phyloP scores from a whole-genome alignment of 64 coral and sea anemone genomes.

The Acropora tenuis region DNA sequence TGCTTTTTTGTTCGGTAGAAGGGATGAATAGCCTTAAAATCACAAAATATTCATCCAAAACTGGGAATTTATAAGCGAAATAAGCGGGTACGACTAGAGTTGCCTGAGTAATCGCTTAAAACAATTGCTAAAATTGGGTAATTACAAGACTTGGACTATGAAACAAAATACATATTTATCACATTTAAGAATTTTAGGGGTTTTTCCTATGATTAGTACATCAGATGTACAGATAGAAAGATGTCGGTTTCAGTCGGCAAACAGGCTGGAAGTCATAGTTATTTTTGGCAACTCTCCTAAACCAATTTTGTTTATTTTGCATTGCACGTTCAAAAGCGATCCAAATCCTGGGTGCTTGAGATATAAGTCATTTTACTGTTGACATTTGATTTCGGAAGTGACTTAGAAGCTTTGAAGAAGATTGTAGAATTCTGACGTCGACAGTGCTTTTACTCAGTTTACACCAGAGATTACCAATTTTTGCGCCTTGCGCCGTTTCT shows the following conservation, averaged over 20 bases:
- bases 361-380: not conserved
- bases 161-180: not conserved
- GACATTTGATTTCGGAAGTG: not conserved
- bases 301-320: not conserved
- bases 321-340: not conserved
- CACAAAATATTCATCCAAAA: not conserved
- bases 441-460: too few relatives aligned
- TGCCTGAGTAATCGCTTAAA: not conserved
- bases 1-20: too few relatives aligned
- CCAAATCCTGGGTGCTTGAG: not conserved
- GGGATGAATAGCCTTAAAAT: not conserved
- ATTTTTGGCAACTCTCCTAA: not conserved
- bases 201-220: not conserved
- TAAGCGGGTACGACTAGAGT: not conserved
- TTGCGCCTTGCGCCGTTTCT: not conserved
- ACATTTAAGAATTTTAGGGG: not conserved
- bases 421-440: too few relatives aligned
- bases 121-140: not conserved
- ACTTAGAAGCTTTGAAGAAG: not conserved
- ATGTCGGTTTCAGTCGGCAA: constrained; percentile 10
- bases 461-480: too few relatives aligned
- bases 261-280: not conserved
- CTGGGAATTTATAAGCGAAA: not conserved
- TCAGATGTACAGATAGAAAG: constrained; percentile 4
- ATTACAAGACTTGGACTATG: not conserved